Base-by-base conservation (phyloP, 2,113 vertebrate species). In the Megaceryle maxima region DNA sequence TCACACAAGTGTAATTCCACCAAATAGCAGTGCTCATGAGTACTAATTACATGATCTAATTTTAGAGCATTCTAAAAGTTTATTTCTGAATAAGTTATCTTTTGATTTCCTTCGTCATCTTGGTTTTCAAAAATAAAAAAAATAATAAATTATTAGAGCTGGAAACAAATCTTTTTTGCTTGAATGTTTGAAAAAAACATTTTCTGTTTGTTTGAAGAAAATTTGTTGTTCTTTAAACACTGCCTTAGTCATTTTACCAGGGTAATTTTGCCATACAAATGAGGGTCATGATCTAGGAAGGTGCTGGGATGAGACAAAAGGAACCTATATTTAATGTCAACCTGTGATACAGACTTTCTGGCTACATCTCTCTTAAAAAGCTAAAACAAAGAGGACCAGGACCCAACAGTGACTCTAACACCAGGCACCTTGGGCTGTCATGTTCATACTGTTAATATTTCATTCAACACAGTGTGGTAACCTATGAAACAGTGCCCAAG, bases 41-140 rank as follows among this genome's bases (percentile, higher is more conserved):
- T 95, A 59, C 91, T 95, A 97, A 97, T 96, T 95, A 90, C 35
- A 26, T 41, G 25, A 75, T 95, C 83, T 97, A 90, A 95, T 96
- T 95, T 92, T 70, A 50, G 53, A 94, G n/a, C 21, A 9, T 95
- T 96, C 78, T 79, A 56, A 24, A 96, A 92, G 59, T 82, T 95
- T 87, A 69, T 92, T 95, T 94, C 91, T 94, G 91, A 94, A 92
- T 95, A 68, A 87, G 64, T 94, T 93, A 73, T 91, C 85, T 93
- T 95, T 79, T 70, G 19, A 48, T 86, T 90, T 88, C 59, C 95
- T 94, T 69, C 91, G 33, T 86, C 83, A 84, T 94, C 60, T 94
- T 70, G 60, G n/a, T 80, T 95, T 76, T 78, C 84, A 96, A 20
- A 25, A 94, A 84, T 68, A 74, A 94, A 88, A 63, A 68, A 83